Conservation (phyloP, 2,113 vertebrate genomes). For the Grammomys dolichurus region DNA sequence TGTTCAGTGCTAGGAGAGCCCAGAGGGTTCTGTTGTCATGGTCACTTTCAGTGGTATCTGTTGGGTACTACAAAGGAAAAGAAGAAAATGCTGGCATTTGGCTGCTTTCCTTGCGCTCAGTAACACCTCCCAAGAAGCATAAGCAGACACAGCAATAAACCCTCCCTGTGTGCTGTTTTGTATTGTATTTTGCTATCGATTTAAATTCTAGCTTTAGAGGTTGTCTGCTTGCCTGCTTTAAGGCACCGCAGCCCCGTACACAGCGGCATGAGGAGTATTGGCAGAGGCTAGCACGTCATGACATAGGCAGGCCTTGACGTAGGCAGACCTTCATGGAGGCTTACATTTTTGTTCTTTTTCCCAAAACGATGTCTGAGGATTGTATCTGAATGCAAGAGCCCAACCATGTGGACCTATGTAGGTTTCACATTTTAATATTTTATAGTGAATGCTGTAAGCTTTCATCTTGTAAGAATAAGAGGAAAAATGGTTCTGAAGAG, state of each 20-base stretch:
- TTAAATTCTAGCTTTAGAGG: background rate
- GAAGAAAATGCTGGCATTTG: background rate
- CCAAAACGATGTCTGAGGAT: background rate
- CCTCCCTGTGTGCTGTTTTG: background rate
- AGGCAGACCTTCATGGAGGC: background rate
- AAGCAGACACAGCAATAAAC: background rate
- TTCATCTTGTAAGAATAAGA: background rate
- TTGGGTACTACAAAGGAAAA: background rate
- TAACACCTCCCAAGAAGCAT: background rate
- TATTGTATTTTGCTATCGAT: background rate
- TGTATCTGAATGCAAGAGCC: background rate
- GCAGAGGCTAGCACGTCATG: background rate
- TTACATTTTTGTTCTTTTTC: background rate
- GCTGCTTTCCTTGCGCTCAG: background rate
- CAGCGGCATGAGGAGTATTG: background rate
- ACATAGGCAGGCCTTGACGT: fast-evolving
- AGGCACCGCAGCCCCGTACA: background rate
- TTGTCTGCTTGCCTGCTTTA: background rate
- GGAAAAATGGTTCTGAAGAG: background rate
- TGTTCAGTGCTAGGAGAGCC: background rate
- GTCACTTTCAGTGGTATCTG: background rate
- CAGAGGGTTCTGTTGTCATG: background rate
- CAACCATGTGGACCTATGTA: fast-evolving
- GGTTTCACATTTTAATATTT: background rate
- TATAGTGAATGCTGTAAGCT: background rate